Evolutionary conservation across 2,113 vertebrate species (phyloP), one percentile per base, ranked within the genome.

Genomic region (Oceanodroma tethys): DNA sequence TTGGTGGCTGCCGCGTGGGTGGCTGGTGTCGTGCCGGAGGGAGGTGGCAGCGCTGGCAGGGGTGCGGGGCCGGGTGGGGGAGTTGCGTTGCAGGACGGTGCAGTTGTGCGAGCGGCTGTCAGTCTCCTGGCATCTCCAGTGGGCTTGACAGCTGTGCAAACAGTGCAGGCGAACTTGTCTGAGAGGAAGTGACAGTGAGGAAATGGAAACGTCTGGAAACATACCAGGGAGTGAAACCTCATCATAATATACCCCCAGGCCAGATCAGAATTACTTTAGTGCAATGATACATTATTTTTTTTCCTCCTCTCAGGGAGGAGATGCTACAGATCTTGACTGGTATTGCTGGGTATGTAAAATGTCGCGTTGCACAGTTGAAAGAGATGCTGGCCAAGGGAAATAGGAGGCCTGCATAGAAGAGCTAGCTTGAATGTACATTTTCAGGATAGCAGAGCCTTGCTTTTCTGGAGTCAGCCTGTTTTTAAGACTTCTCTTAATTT

Each of bases 201-300:
- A 97, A 97, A 97, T 91, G 68, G 90, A 96, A 96, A 96, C 6
- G 21, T 90, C 90, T 98, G 95, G 91, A 96, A 95, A 58, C 36
- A 22, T 92, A 96, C 90, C 88, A 94, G 81, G 6, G 63, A 96
- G 83, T 36, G 83, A 90, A 95, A 56, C 59, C 83, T 96, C 67
- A 5, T 96, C 83, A 79, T 47, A 83, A 88, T 73, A 86, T 90
- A 91, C 52, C 94, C 88, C 59, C 34, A 88, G 94, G 97, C 67
- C 59, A 95, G 90, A 98, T 94, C 71, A 94, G 92, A 93, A 95
- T 96, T 92, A 79, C 92, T 97, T 96, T 67, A 95, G 82, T 92
- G 85, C 68, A 70, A 40, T 42, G 75, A 86, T 95, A 91, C 36
- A 1, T 73, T 70, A 14, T 60, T 82, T 89, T 86, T 76, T 81